Evolutionary conservation across 2,113 vertebrate species (phyloP), one percentile per base, ranked within the genome.

Genomic region (Athene cunicularia): DNA sequence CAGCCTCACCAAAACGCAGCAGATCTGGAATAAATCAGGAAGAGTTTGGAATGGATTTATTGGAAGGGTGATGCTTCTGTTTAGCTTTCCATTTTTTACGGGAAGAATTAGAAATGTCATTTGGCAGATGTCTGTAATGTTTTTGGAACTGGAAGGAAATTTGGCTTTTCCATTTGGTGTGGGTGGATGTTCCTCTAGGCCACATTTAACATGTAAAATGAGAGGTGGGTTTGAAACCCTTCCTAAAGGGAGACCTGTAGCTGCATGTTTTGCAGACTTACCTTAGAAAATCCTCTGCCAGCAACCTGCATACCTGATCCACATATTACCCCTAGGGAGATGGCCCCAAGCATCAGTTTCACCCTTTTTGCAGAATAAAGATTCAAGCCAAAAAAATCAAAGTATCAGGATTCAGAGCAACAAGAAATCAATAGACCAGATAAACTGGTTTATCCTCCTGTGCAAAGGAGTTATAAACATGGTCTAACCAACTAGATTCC

Each of bases 71-170:
- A 91, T 97, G 91, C 93, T 96, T 95, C 95, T 95, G 86, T 95
- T 75, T 77, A 88, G 88, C 86, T 88, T 97, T 96, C 94, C 87
- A 70, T 95, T 85, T 96, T 97, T 97, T 96, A 94, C 8, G 76
- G 80, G 94, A 97, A 97, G 92, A 93, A 94, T 95, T 98, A 97
- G 93, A 98, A 97, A 88, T 96, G 96, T 96, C 92, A 76, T 90
- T 96, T 97, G 96, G 89, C 86, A 97, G 85, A 95, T 95, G 86
- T 35, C 35, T 91, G 79, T 89, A 97, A 86, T 94, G 96, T 81
- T 93, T 97, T 96, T 95, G 90, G 92, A 97, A 93, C 79, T 95
- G 86, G 90, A 95, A 97, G 85, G 94, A 98, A 97, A 97, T 84
- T 81, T 81, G 93, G 68, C 88, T 96, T 96, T 97, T 93, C 95